Evolutionary conservation across 2,797 vertebrate genomes (phyloP), one percentile per base, ranked within the genome.

Genomic region (Spondyliosoma cantharus): DNA sequence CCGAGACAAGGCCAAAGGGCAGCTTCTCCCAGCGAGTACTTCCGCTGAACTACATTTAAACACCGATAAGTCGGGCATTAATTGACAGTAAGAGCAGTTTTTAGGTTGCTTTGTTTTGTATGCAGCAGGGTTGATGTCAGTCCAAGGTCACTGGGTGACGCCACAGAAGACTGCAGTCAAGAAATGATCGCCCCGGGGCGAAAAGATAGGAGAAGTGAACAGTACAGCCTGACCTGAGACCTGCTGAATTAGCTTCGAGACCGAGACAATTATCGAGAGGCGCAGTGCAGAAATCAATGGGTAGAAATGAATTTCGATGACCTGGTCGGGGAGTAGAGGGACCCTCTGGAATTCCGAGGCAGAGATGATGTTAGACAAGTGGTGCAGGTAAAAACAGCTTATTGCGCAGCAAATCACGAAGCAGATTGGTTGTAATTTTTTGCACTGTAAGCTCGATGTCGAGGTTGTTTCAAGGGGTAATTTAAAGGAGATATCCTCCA

Each of bases 181-280:
- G 64, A 63, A 82, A 74, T 3, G 15, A 78, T 72, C 3, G 14
- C 52, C 52, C 24, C 0, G 29, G 29, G 70, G 62, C 81, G 22
- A 72, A 86, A 82, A 75, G 29, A 53, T 53, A n/a, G 52, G 20
- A 54, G 58, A 81, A 64, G 80, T 70, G 69, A 88, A 78, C 8
- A 66, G 76, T 61, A 77, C 73, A 42, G 19, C 1, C 16, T 75
- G 82, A 87, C 77, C 83, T 27, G 62, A 74, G 80, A 89, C 56
- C 65, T 83, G 76, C 84, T 80, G 79, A 83, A 86, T 81, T 82
- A 61, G 76, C 84, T 86, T 37, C 3, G 57, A 74, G 32, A 50
- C 22, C 20, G 25, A 83, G 70, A 78, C 61, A 81, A 65, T 78
- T 74, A 87, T 76, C 15, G 20, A 73, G 54, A 81, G 56, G 22